A percentile compares a stretch with the other conserved stretches of the same genome.
These are phyloP conservation scores for Ptychochromis oligacanthus DNA, from an alignment of 2,113 vertebrate genomes.

Conservation along the genomic window DNA sequence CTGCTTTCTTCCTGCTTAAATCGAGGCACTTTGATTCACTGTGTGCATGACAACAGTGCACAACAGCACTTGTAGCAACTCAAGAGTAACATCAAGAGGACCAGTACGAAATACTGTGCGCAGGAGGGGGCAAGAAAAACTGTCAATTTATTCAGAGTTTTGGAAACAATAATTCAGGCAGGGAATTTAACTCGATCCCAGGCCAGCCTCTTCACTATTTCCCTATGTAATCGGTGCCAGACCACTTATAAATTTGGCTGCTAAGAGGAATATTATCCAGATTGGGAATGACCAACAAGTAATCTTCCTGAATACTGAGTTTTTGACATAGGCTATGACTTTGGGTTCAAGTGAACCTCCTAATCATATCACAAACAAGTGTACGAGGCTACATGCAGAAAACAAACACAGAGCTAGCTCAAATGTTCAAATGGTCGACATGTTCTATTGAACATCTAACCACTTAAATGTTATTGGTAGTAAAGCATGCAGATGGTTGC, in stretches of 20 bases:
- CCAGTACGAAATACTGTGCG: not conserved
- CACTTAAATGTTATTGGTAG: not conserved
- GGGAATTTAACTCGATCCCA: not conserved
- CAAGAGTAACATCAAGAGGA: not conserved
- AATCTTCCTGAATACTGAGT: not conserved
- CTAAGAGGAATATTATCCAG: fast-evolving
- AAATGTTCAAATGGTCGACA: too few relatives aligned
- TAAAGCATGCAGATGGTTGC: not conserved
- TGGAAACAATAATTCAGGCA: not conserved
- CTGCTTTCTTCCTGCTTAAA: not conserved
- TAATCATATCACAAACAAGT: too few relatives aligned
- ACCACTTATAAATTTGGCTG: not conserved
- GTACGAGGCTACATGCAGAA: not conserved
- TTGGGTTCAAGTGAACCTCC: fast-evolving
- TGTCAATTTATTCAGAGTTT: not conserved
- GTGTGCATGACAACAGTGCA: not conserved
- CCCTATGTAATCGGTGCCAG: not conserved
- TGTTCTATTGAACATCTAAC: not conserved
- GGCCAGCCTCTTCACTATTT: not conserved
- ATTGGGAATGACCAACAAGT: not conserved
- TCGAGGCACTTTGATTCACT: not conserved
- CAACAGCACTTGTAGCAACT: not conserved
- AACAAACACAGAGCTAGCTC: not conserved
- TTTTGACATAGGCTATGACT: not conserved
- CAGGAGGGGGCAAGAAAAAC: not conserved